Conservation (phyloP, 2,888 invertebrate genomes). For the Caenorhabditis sp. region DNA sequence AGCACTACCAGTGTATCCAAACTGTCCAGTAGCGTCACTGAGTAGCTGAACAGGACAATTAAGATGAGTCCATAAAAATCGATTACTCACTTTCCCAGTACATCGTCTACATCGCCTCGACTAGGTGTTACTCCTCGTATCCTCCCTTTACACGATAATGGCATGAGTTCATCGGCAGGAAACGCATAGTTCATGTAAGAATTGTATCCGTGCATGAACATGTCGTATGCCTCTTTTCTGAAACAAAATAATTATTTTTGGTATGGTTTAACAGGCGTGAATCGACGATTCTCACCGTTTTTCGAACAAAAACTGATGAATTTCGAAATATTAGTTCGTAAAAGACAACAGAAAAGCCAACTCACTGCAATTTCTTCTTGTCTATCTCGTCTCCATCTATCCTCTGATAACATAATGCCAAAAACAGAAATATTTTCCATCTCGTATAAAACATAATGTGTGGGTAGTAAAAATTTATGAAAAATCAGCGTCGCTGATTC, state of each 20-base stretch:
- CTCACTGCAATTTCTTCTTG: slow-evolving; percentile 40
- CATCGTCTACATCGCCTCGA: slow-evolving; percentile 96
- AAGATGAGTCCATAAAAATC: too few relatives aligned
- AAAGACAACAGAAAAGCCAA: background rate
- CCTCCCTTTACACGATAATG: slow-evolving; percentile 94
- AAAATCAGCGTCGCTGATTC: background rate
- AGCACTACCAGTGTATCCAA: slow-evolving; percentile 93
- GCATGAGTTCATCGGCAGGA: slow-evolving; percentile 99
- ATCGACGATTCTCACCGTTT: background rate
- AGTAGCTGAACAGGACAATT: slow-evolving; percentile 94
- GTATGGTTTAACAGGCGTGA: background rate
- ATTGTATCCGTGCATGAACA: slow-evolving; percentile 97
- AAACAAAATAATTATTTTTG: slow-evolving; percentile 8
- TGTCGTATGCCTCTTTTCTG: slow-evolving; percentile 88
- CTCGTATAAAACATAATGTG: slow-evolving; percentile 30
- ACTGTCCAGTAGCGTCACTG: slow-evolving; percentile 95
- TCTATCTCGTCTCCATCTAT: slow-evolving; percentile 29
- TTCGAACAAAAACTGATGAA: background rate
- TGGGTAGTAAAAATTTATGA: background rate
- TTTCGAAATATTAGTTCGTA: background rate
- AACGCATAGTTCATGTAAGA: slow-evolving; percentile 96
- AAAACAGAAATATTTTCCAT: slow-evolving; percentile 35
- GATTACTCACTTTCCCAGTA: slow-evolving; percentile 94
- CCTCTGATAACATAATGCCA: slow-evolving; percentile 31
- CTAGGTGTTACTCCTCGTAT: slow-evolving; percentile 93